Conservation (phyloP, 2,113 vertebrate species). For the Hoplias malabaricus region DNA sequence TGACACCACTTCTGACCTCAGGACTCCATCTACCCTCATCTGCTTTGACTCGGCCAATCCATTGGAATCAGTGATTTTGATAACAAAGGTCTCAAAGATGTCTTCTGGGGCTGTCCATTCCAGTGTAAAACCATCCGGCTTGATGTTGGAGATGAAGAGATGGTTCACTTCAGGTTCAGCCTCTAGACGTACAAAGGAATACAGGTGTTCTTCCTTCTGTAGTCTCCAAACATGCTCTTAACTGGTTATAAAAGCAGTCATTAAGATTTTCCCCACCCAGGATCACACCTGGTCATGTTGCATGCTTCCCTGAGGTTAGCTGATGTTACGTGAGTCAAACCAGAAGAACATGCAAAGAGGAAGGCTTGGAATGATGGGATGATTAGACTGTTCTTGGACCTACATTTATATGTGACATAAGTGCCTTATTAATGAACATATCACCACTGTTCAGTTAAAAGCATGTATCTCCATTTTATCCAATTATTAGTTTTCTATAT, state of each 20-base stretch:
- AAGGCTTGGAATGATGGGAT: neutral
- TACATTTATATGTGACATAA: too few relatives aligned
- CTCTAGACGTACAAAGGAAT: conserved; percentile 76
- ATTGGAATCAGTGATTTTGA: conserved; percentile 82
- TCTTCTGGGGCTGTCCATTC: conserved; percentile 89
- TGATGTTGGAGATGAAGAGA: conserved; percentile 82
- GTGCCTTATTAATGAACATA: too few relatives aligned
- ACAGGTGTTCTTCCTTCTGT: conserved; percentile 51
- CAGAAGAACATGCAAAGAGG: conserved; percentile 26
- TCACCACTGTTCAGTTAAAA: too few relatives aligned
- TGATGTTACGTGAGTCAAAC: neutral
- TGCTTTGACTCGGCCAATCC: conserved; percentile 76
- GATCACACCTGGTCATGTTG: neutral
- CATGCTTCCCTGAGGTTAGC: conserved; percentile 12
- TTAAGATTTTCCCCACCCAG: neutral
- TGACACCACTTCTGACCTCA: conserved; percentile 76
- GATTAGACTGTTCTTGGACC: too few relatives aligned
- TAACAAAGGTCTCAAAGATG: conserved; percentile 87
- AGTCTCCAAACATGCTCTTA: conserved; percentile 51
- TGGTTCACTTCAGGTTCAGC: conserved; percentile 88
- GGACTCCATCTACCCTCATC: conserved; percentile 78
- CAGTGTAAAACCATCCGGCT: conserved; percentile 82
- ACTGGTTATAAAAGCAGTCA: conserved; percentile 48
- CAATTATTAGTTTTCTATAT: too few relatives aligned
- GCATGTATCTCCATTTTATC: too few relatives aligned